Conservation (phyloP, 1,140 invertebrate genomes). For the Drosophila bifasciata region DNA sequence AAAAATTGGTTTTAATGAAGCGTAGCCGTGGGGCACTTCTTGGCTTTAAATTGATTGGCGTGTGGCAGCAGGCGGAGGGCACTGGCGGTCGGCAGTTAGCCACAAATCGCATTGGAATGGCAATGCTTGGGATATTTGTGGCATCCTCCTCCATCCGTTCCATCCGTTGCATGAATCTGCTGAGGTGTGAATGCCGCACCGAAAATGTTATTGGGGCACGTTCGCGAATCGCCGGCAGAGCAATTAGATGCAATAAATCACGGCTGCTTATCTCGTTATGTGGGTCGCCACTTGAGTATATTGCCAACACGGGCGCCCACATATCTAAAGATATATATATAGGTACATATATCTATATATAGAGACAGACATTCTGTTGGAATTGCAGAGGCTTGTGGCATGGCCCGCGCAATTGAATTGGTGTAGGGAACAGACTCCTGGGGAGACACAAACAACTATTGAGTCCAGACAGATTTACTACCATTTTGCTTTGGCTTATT, state of each 20-base stretch:
- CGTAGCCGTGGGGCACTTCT: constrained; percentile 23
- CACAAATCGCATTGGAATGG: constrained; percentile 45
- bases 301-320: constrained; percentile 32
- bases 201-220: constrained; percentile 72
- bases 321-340: neutral
- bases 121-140: constrained; percentile 10
- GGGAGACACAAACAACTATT: neutral
- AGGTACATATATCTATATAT: neutral
- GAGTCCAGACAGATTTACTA: constrained; percentile 29
- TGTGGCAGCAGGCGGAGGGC: neutral
- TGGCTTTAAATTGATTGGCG: constrained; percentile 67
- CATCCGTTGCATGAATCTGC: constrained; percentile 49
- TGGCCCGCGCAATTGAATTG: constrained; percentile 30
- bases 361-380: constrained; percentile 27
- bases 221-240: constrained; percentile 58
- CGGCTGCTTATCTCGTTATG: constrained; percentile 59
- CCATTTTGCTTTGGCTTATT: constrained; percentile 32
- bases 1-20: constrained; percentile 71
- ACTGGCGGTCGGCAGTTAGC: constrained; percentile 32
- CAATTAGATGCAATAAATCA: constrained; percentile 78
- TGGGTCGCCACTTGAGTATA: constrained; percentile 10
- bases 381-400: constrained; percentile 40
- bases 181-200: constrained; percentile 66
- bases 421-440: constrained; percentile 8
- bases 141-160: constrained; percentile 16